Conservation (phyloP, 1,140 invertebrate species). For the Batillaria attramentaria region DNA sequence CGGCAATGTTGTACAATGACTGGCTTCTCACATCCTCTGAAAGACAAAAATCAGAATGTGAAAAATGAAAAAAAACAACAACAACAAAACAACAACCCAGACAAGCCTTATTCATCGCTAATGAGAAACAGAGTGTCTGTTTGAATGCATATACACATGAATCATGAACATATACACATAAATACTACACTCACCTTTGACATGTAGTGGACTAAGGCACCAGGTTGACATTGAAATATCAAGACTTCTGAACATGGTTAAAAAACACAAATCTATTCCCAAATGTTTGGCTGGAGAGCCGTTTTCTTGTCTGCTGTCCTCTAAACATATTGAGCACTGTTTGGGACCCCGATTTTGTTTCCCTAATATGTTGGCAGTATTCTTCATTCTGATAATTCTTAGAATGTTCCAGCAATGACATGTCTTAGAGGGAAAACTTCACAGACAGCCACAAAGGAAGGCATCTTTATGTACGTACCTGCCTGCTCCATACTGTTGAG, state of each 20-base stretch:
- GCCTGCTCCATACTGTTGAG: too few relatives aligned
- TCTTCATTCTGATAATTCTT: not conserved
- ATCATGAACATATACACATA: not conserved
- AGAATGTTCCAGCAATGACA: not conserved
- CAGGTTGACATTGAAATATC: too few relatives aligned
- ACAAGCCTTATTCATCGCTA: too few relatives aligned
- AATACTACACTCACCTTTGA: too few relatives aligned
- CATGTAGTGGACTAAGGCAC: too few relatives aligned
- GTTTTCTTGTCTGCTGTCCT: too few relatives aligned
- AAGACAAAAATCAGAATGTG: not conserved
- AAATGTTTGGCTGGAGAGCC: too few relatives aligned
- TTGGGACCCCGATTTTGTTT: too few relatives aligned
- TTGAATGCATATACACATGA: not conserved
- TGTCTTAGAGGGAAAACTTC: not conserved
- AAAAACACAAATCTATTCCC: too few relatives aligned
- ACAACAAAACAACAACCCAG: not conserved
- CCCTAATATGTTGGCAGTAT: too few relatives aligned
- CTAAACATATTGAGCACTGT: too few relatives aligned
- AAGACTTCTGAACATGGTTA: too few relatives aligned
- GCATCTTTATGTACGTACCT: not conserved
- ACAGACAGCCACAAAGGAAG: not conserved
- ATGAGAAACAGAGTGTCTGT: not conserved
- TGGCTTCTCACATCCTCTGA: constrained; percentile 24
- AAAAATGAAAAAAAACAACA: not conserved
- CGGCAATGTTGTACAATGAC: constrained; percentile 32